A percentile compares a stretch with the other conserved stretches of the same genome.
Evolutionary conservation across 37 sponge, comb jelly and placozoan species (phyloP).

Genomic region (Halisarca cf. caerulea): DNA sequence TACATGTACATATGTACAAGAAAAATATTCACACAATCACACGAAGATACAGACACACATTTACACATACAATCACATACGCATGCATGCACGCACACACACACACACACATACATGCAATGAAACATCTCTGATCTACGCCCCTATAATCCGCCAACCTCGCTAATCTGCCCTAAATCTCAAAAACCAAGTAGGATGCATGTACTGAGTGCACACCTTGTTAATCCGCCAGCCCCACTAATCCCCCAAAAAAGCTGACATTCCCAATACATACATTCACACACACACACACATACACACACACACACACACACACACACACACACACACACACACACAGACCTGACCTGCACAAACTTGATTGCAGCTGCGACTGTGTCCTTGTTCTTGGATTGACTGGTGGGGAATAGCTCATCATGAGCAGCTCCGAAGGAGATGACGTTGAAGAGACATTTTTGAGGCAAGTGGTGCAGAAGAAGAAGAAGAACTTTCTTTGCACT

Average conservation of each 20-base stretch:
- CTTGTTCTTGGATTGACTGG: conserved; percentile 68
- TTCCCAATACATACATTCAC: too few relatives aligned
- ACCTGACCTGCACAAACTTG: conserved; percentile 81
- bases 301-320: conserved; percentile 16
- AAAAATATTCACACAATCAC: too few relatives aligned
- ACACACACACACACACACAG: conserved; percentile 1
- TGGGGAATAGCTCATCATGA: conserved; percentile 71
- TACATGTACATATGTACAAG: not conserved
- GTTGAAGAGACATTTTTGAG: conserved; percentile 79
- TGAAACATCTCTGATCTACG: not conserved
- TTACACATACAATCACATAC: too few relatives aligned
- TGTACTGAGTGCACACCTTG: too few relatives aligned
- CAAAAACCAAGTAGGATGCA: too few relatives aligned
- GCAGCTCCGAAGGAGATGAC: conserved; percentile 77
- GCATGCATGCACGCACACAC: too few relatives aligned
- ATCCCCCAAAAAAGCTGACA: too few relatives aligned
- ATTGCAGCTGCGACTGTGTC: conserved; percentile 70
- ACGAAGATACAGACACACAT: too few relatives aligned
- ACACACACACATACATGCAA: too few relatives aligned
- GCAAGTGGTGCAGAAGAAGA: conserved; percentile 78
- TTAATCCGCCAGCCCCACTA: too few relatives aligned
- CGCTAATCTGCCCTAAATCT: too few relatives aligned
- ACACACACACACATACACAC: not conserved
- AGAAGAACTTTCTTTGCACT: conserved; percentile 82
- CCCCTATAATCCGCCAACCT: too few relatives aligned